Evolutionary conservation across 1,140 invertebrate species (phyloP).

Genomic region (Dolichoris vasculosae): DNA sequence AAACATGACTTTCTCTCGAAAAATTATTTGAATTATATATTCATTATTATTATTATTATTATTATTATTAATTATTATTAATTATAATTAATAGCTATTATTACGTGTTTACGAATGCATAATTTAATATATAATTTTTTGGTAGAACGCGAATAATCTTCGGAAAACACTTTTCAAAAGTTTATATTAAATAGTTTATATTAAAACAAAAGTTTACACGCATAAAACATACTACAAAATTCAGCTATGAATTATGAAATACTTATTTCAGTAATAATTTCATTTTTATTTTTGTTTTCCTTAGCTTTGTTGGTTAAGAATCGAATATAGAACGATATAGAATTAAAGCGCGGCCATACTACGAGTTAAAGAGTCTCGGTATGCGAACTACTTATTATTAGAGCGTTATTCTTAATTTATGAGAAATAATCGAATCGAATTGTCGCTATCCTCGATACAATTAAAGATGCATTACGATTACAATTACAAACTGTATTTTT

Average conservation of each 20-base stretch:
- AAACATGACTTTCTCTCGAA: conserved; percentile 42
- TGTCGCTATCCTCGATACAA: neutral
- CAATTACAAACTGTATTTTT: conserved; percentile 22
- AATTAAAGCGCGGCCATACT: conserved; percentile 54
- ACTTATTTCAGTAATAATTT: neutral
- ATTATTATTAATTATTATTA: conserved; percentile 26
- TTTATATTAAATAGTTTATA: neutral
- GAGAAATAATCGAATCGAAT: neutral
- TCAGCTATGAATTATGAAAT: conserved; percentile 59
- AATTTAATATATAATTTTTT: neutral
- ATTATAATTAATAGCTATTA: neutral
- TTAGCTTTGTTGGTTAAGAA: neutral
- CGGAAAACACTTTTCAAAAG: neutral
- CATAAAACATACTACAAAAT: conserved; percentile 42
- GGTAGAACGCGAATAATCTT: neutral
- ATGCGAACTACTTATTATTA: conserved; percentile 42
- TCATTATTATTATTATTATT: conserved; percentile 34
- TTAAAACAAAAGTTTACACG: neutral
- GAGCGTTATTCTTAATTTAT: conserved; percentile 15
- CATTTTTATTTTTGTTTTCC: neutral
- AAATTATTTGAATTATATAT: conserved; percentile 34
- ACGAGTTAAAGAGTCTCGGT: conserved; percentile 51
- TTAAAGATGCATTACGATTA: conserved; percentile 26
- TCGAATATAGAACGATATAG: conserved; percentile 52
- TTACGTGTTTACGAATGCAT: neutral